Conservation (phyloP, 2,888 invertebrate genomes). For the Sesia bembeciformis region DNA sequence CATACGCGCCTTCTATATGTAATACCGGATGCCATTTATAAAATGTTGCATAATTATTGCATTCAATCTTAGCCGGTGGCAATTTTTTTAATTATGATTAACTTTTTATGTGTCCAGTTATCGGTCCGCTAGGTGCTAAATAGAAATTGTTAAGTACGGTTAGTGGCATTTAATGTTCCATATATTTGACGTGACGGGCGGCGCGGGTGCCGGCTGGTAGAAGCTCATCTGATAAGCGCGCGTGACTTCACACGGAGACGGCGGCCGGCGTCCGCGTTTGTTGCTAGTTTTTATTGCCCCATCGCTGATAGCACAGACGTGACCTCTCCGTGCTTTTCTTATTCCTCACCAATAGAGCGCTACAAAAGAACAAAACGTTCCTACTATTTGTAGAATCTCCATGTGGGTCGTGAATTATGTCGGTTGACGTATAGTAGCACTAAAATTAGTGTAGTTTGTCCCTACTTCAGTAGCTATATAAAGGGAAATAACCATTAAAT, state of each 20-base stretch:
- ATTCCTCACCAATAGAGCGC: slow-evolving; percentile 4
- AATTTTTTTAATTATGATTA: slow-evolving; percentile 9
- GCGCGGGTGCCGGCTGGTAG: slow-evolving; percentile 12
- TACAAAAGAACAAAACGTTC: slow-evolving; percentile 5
- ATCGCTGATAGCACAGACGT: slow-evolving; percentile 13
- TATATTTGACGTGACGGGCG: slow-evolving; percentile 1
- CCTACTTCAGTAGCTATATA: slow-evolving; percentile 55
- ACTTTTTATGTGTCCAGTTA: neutral
- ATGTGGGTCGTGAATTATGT: slow-evolving; percentile 15
- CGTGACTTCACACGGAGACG: slow-evolving; percentile 33
- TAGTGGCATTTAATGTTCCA: slow-evolving; percentile 9
- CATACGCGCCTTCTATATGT: slow-evolving; percentile 21
- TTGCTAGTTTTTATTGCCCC: slow-evolving; percentile 23
- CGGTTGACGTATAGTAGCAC: slow-evolving; percentile 33
- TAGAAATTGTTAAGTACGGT: slow-evolving; percentile 3
- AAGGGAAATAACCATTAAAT: slow-evolving; percentile 44
- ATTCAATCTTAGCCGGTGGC: slow-evolving; percentile 22
- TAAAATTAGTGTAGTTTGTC: slow-evolving; percentile 31
- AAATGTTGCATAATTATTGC: slow-evolving; percentile 30
- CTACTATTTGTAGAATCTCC: slow-evolving; percentile 8
- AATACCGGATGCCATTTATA: slow-evolving; percentile 24
- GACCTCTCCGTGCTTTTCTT: slow-evolving; percentile 10
- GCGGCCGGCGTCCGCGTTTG: slow-evolving; percentile 11
- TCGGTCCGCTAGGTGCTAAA: slow-evolving; percentile 1
- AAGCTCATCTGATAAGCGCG: slow-evolving; percentile 35